Evolutionary conservation across 2,888 invertebrate species (phyloP).

Genomic region (Pyralis farinalis): DNA sequence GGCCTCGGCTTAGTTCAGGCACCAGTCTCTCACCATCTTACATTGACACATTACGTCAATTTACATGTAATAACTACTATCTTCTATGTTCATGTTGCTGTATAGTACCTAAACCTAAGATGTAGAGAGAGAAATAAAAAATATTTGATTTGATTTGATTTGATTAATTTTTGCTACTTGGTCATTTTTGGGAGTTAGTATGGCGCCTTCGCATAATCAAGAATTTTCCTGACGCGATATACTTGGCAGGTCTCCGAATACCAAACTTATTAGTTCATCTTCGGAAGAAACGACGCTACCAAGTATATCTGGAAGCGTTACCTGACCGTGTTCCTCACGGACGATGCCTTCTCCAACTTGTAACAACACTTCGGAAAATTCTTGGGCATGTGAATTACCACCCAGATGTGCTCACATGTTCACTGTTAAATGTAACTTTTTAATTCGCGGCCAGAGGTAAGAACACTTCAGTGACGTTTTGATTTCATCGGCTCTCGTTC

Average conservation of each 20-base stretch:
- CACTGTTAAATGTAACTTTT: constrained; percentile 11
- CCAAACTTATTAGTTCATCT: background rate
- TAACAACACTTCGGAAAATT: constrained; percentile 20
- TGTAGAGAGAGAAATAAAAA: too few relatives aligned
- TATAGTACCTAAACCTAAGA: too few relatives aligned
- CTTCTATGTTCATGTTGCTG: too few relatives aligned
- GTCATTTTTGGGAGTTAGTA: constrained; percentile 2
- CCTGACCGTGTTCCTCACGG: background rate
- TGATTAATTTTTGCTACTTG: background rate
- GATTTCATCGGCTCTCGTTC: background rate
- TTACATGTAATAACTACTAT: too few relatives aligned
- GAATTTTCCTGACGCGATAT: background rate
- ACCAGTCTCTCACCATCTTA: too few relatives aligned
- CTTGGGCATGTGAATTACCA: constrained; percentile 13
- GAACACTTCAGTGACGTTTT: background rate
- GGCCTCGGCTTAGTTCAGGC: too few relatives aligned
- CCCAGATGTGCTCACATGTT: constrained; percentile 11
- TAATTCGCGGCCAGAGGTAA: background rate
- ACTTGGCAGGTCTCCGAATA: background rate
- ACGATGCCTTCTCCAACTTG: constrained; percentile 18
- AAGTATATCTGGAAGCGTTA: background rate
- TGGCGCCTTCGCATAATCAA: too few relatives aligned
- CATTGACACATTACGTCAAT: too few relatives aligned
- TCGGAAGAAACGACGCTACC: background rate
- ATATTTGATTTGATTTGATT: too few relatives aligned